A percentile compares a stretch with the other conserved stretches of the same genome.
phyloP scores from a whole-genome alignment of 2,113 vertebrate species.

The Cariama cristata region DNA sequence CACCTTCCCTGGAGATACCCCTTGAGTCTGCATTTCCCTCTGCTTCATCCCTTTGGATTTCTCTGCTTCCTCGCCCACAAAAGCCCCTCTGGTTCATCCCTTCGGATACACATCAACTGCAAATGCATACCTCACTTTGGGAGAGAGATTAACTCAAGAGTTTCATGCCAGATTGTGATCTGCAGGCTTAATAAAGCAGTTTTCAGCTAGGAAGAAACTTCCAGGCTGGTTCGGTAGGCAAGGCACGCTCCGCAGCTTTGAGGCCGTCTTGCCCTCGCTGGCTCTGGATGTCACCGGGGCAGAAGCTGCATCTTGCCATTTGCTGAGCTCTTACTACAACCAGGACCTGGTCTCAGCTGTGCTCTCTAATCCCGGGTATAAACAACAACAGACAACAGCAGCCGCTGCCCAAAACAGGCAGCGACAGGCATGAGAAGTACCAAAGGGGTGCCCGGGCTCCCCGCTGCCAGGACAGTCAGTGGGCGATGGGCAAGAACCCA shows the following conservation, averaged over 20 bases:
- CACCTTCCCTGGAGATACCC: not conserved
- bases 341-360: not conserved
- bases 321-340: not conserved
- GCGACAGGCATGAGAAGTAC: not conserved
- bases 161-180: not conserved
- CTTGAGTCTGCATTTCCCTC: not conserved
- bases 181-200: not conserved
- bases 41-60: not conserved
- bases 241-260: rapidly evolving
- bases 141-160: not conserved
- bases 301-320: not conserved
- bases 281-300: not conserved
- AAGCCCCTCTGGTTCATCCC: not conserved
- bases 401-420: not conserved
- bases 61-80: not conserved
- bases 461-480: rapidly evolving
- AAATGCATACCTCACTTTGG: not conserved
- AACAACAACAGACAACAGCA: not conserved
- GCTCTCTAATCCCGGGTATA: not conserved
- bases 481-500: not conserved
- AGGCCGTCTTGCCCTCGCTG: not conserved
- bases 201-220: not conserved
- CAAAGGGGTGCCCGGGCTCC: not conserved
- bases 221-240: not conserved
- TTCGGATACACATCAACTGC: not conserved